These are phyloP conservation scores for Chionis minor DNA, from an alignment of 2,113 vertebrate species.

Conservation along the genomic window DNA sequence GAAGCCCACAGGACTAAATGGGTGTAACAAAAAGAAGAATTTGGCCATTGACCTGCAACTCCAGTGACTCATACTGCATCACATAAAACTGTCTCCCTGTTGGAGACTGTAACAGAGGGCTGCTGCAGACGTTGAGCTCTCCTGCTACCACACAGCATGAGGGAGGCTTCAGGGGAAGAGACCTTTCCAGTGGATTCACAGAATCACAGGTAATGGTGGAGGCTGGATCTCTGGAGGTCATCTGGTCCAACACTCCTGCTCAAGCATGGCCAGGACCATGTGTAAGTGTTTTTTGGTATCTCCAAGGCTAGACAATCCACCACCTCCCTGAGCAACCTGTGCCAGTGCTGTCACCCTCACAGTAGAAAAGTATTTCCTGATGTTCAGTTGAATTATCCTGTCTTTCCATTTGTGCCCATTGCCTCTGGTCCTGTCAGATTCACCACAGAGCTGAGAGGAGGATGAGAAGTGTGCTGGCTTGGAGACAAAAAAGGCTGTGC, in stretches of 20 bases:
- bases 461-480: not conserved
- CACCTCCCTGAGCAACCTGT: not conserved
- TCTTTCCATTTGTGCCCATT: not conserved
- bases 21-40: slow-evolving; percentile 43
- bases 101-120: not conserved
- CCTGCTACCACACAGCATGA: not conserved
- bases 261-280: not conserved
- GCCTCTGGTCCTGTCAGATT: not conserved
- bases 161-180: not conserved
- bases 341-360: not conserved
- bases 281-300: not conserved
- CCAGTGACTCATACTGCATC: not conserved
- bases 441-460: not conserved
- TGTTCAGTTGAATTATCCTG: not conserved
- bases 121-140: not conserved
- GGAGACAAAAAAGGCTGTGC: not conserved
- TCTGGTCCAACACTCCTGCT: not conserved
- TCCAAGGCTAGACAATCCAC: not conserved
- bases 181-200: not conserved
- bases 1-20: not conserved
- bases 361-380: not conserved
- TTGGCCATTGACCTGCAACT: slow-evolving; percentile 17
- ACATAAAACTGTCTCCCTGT: not conserved
- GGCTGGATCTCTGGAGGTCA: not conserved
- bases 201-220: not conserved